Percentiles rank a stretch among this genome's conserved stretches.
Evolutionary conservation across 2,888 invertebrate genomes (phyloP).

Genomic region (Calliphora vomitoria): DNA sequence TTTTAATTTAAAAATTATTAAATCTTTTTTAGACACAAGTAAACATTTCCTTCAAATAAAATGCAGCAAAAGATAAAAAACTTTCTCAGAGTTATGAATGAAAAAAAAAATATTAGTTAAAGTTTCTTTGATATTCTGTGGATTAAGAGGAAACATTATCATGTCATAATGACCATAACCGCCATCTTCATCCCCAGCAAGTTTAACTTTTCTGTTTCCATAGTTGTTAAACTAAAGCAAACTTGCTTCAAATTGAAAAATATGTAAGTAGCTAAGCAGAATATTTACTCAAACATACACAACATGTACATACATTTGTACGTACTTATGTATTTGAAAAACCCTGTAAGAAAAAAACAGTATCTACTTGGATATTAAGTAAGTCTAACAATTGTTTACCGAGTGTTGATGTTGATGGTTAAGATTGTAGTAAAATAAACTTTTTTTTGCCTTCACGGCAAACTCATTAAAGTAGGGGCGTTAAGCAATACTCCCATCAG

Average conservation of each 20-base stretch:
- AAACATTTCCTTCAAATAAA: not conserved
- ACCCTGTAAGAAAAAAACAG: not conserved
- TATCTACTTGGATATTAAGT: not conserved
- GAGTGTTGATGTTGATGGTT: conserved; percentile 27
- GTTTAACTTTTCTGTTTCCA: conserved; percentile 1
- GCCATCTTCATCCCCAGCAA: not conserved
- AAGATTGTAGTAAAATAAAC: conserved; percentile 16
- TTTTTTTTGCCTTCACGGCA: not conserved
- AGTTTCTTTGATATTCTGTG: not conserved
- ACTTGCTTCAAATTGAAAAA: conserved; percentile 19
- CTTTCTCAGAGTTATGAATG: not conserved
- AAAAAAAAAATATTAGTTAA: not conserved
- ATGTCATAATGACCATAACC: conserved; percentile 3
- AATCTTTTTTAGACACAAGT: not conserved
- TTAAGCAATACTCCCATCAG: not conserved
- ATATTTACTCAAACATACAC: not conserved
- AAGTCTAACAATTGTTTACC: conserved; percentile 24
- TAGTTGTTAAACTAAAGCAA: not conserved
- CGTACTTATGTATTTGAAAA: not conserved
- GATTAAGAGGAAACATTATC: conserved; percentile 1
- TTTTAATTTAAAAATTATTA: conserved; percentile 18
- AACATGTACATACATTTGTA: not conserved
- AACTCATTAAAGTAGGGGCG: conserved; percentile 15
- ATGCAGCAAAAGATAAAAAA: not conserved
- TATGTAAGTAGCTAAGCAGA: not conserved